phyloP scores from a whole-genome alignment of 2,888 invertebrate species.

The Diabrotica balteata region DNA sequence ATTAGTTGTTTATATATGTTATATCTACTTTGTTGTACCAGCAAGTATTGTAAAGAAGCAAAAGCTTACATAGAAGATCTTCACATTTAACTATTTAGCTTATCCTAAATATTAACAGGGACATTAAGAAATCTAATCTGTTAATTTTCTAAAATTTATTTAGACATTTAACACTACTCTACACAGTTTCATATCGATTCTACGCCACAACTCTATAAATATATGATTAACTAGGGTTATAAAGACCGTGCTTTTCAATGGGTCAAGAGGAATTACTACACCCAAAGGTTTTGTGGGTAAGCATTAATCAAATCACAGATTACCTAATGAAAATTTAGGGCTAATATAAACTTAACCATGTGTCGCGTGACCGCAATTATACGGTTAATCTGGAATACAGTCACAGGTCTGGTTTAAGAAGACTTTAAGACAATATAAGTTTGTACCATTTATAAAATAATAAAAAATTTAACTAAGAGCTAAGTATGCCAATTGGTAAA shows the following conservation, averaged over 20 bases:
- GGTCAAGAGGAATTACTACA: slow-evolving; percentile 5
- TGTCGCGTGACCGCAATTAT: slow-evolving; percentile 23
- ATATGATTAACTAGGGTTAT: background rate
- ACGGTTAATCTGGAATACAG: slow-evolving; percentile 11
- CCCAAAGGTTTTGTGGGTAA: slow-evolving; percentile 4
- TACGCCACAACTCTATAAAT: background rate
- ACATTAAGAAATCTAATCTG: too few relatives aligned
- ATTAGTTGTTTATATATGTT: too few relatives aligned
- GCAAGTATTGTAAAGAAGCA: too few relatives aligned
- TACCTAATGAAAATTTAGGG: slow-evolving; percentile 25
- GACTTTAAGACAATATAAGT: background rate
- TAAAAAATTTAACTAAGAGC: too few relatives aligned
- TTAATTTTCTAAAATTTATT: too few relatives aligned
- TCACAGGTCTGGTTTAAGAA: background rate
- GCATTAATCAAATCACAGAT: slow-evolving; percentile 18
- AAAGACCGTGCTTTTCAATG: background rate
- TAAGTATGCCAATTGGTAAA: too few relatives aligned
- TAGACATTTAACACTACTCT: too few relatives aligned
- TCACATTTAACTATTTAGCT: too few relatives aligned
- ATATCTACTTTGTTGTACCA: too few relatives aligned
- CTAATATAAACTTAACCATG: slow-evolving; percentile 22
- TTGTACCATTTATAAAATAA: background rate
- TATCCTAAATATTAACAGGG: too few relatives aligned
- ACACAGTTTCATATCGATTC: background rate
- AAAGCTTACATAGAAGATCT: too few relatives aligned